A percentile compares a stretch with the other conserved stretches of the same genome.
Conservation (phyloP, 1,140 invertebrate species). For the Polypedilum pembai region DNA sequence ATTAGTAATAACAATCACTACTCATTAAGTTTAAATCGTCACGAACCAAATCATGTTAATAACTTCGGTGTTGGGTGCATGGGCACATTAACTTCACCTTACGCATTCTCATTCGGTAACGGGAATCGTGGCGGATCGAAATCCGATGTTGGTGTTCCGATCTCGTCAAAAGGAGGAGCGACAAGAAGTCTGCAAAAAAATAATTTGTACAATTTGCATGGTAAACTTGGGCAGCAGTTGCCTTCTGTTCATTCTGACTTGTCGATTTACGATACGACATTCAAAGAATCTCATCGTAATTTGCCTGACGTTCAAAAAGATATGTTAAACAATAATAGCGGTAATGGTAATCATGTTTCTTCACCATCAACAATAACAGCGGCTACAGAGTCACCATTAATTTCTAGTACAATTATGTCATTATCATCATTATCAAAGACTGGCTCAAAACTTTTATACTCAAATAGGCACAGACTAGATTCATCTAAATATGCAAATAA, state of each 20-base stretch:
- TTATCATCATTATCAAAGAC: slow-evolving; percentile 28
- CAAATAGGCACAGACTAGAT: slow-evolving; percentile 23
- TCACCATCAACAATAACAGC: neutral
- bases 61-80: slow-evolving; percentile 23
- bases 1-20: slow-evolving; percentile 41
- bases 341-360: neutral
- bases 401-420: slow-evolving; percentile 22
- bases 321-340: neutral
- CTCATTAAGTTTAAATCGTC: slow-evolving; percentile 42
- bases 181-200: slow-evolving; percentile 34
- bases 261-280: slow-evolving; percentile 29
- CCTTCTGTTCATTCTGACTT: slow-evolving; percentile 43
- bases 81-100: slow-evolving; percentile 36
- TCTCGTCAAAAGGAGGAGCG: slow-evolving; percentile 34
- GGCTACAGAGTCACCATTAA: neutral
- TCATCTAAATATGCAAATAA: neutral
- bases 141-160: slow-evolving; percentile 42
- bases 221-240: slow-evolving; percentile 32
- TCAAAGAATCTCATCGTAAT: neutral
- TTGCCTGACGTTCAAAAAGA: neutral
- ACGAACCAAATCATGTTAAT: slow-evolving; percentile 35
- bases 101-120: slow-evolving; percentile 30
- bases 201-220: slow-evolving; percentile 31
- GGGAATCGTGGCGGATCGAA: slow-evolving; percentile 35
- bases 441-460: slow-evolving; percentile 24